These are phyloP conservation scores for Zaprionus ornatus DNA, from an alignment of 1,140 invertebrate species.

Conservation along the genomic window DNA sequence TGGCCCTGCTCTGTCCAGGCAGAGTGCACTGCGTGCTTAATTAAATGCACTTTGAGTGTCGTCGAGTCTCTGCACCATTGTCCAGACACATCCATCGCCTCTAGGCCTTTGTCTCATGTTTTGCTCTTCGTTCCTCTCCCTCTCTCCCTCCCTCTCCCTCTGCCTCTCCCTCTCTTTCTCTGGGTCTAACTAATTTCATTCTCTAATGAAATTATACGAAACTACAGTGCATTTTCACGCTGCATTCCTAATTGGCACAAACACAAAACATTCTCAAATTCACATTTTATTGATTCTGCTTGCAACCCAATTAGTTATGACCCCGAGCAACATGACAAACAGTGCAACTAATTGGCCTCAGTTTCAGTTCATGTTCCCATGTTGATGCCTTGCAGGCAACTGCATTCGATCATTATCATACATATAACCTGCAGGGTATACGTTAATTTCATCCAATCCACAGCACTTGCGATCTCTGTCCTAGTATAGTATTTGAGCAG, in stretches of 20 bases:
- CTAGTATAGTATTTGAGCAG: conserved; percentile 10
- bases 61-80: conserved; percentile 47
- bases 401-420: no score
- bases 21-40: conserved; percentile 55
- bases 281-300: conserved; percentile 15
- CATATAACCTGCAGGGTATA: no score
- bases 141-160: neutral
- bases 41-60: conserved; percentile 79
- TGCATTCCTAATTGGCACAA: conserved; percentile 46
- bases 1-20: neutral
- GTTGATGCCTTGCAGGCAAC: neutral
- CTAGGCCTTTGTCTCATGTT: conserved; percentile 60
- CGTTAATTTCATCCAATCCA: no score
- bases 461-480: neutral
- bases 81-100: conserved; percentile 43
- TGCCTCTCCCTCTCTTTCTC: neutral
- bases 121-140: neutral
- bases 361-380: neutral
- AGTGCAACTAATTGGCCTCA: neutral
- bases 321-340: neutral
- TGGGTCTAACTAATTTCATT: conserved; percentile 53
- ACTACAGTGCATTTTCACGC: conserved; percentile 46
- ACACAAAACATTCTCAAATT: conserved; percentile 13
- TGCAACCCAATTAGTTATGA: conserved; percentile 7
- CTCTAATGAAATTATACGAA: conserved; percentile 65